These are phyloP conservation scores for Lasius fuliginosus DNA, from an alignment of 2,888 invertebrate genomes.

Conservation along the genomic window DNA sequence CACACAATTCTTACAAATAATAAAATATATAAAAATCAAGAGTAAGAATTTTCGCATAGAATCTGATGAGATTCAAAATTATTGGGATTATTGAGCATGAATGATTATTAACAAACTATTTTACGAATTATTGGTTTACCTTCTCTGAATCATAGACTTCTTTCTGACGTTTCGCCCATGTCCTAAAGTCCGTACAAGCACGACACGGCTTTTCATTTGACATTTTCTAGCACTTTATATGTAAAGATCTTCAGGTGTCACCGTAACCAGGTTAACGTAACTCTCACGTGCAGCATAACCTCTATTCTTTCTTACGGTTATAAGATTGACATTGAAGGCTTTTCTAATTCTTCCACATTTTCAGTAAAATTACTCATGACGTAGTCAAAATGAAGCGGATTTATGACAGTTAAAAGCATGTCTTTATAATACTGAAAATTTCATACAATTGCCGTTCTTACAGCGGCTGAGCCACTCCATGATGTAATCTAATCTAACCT, in stretches of 20 bases:
- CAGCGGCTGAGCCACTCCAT: background rate
- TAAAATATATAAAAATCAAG: background rate
- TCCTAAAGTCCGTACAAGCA: constrained; percentile 91
- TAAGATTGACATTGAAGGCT: background rate
- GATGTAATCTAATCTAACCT: background rate
- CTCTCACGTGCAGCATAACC: constrained; percentile 25
- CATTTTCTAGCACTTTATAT: constrained; percentile 65
- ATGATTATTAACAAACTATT: background rate
- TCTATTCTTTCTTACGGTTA: background rate
- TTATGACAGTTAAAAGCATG: background rate
- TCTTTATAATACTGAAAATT: constrained; percentile 22
- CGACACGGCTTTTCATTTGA: constrained; percentile 88
- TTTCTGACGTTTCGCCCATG: constrained; percentile 90
- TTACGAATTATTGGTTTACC: constrained; percentile 67
- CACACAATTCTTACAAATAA: background rate
- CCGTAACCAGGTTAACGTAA: background rate
- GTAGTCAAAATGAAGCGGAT: background rate
- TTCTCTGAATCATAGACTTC: constrained; percentile 84
- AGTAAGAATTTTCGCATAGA: background rate
- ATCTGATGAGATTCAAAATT: background rate
- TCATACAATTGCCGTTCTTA: background rate
- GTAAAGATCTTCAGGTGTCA: constrained; percentile 28
- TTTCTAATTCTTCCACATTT: background rate
- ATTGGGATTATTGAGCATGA: background rate
- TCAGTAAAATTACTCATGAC: background rate